Evolutionary conservation across 1,140 invertebrate species (phyloP), one percentile per base, ranked within the genome.

Genomic region (Meloidogyne exigua): DNA sequence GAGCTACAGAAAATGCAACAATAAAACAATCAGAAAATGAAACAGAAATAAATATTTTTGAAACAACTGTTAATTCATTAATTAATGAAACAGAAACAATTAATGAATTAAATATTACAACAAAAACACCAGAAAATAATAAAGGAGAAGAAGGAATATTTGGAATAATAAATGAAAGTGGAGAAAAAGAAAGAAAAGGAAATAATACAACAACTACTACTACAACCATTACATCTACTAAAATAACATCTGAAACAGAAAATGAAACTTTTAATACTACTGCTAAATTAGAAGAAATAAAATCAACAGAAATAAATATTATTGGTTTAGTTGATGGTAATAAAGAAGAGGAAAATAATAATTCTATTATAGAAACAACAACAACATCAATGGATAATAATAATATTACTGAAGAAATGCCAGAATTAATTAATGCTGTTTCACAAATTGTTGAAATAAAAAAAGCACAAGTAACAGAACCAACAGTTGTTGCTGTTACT

Each of bases 81-180:
- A n/a, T 11, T 12, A 36, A 71, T 64, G 9, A 9, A 11, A 15
- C 9, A 13, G 49, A 42, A 10, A 15, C 57, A 66, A 1, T 44
- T 21, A 62, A 23, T 39, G 32, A 36, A 76, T 66, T 26, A 68
- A 65, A 23, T 62, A 68, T 28, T 44, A 39, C 66, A 23, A 21
- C 36, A 25, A n/a, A 2, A 32, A 32, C 21, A 32, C 3, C 66
- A 57, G 15, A 36, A 68, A 57, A 28, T 21, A 32, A 32, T 32
- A 32, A 32, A 32, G 49, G 26, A 32, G 25, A n/a, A n/a, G 62
- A 23, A 32, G 77, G 49, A 69, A 71, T 62, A 26, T 79, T 79
- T n/a, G n/a, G 25, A 81, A 76, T 76, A 36, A 76, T 82, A 26
- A 75, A 80, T 49, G 28, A 82, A 70, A 11, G 0, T 11, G n/a